phyloP scores from a whole-genome alignment of 2,797 vertebrate species.

The Vultur gryphus region DNA sequence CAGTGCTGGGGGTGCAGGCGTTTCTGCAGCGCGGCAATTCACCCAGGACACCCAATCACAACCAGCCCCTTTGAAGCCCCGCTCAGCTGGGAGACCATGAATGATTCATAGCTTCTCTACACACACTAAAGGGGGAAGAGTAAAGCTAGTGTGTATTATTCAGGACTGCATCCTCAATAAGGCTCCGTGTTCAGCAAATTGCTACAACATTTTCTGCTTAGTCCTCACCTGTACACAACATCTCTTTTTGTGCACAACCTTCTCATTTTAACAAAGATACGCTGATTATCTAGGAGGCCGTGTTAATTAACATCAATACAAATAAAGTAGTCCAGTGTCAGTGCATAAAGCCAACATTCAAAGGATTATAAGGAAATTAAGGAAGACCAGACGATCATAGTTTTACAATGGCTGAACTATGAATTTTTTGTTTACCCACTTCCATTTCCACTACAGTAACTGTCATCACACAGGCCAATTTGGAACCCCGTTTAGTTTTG shows the following conservation, averaged over 20 bases:
- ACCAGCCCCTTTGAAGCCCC: slow-evolving; percentile 88
- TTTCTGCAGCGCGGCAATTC: slow-evolving; percentile 84
- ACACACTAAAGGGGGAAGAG: slow-evolving; percentile 84
- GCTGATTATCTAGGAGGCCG: slow-evolving; percentile 53
- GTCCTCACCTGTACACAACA: slow-evolving; percentile 78
- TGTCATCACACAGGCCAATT: not conserved
- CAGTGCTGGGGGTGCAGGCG: slow-evolving; percentile 77
- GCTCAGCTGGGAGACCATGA: slow-evolving; percentile 90
- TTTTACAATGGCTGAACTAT: not conserved
- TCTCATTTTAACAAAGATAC: slow-evolving; percentile 69
- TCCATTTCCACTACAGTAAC: not conserved
- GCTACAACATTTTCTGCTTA: slow-evolving; percentile 81
- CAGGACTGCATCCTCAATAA: slow-evolving; percentile 84
- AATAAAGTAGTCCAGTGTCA: not conserved
- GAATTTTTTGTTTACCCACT: not conserved
- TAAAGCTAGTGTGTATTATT: slow-evolving; percentile 85
- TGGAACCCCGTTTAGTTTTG: not conserved
- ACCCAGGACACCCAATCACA: slow-evolving; percentile 87
- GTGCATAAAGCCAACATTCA: not conserved
- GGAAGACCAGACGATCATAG: not conserved
- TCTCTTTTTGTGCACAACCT: slow-evolving; percentile 70
- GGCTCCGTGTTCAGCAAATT: slow-evolving; percentile 85
- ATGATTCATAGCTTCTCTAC: slow-evolving; percentile 91
- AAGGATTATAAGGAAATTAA: not conserved
- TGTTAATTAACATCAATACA: slow-evolving; percentile 48